Conservation (phyloP, 2,113 vertebrate genomes). For the Addax nasomaculatus region DNA sequence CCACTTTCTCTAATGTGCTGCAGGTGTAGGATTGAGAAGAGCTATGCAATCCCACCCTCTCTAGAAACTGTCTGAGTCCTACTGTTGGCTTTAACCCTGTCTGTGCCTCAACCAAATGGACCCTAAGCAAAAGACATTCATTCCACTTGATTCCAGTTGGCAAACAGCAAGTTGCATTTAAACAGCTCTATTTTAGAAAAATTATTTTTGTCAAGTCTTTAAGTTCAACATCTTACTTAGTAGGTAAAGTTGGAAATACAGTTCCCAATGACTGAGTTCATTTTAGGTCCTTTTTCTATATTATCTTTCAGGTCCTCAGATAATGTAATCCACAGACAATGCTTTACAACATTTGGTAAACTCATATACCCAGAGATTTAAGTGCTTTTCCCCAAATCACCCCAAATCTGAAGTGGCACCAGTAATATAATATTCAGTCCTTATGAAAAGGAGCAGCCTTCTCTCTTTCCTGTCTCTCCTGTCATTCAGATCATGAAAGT, state of each 20-base stretch:
- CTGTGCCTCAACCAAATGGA: neutral
- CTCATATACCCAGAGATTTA: neutral
- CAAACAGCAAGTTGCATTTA: neutral
- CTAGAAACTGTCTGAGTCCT: neutral
- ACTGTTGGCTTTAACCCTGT: neutral
- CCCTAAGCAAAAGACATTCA: neutral
- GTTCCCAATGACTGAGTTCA: neutral
- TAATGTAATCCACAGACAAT: neutral
- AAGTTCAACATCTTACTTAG: neutral
- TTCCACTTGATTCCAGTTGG: neutral
- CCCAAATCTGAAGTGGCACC: neutral
- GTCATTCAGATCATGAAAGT: neutral
- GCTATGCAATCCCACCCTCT: neutral
- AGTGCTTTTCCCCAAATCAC: neutral
- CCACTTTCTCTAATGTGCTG: conserved; percentile 58
- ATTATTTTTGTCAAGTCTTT: neutral
- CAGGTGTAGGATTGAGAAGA: conserved; percentile 27
- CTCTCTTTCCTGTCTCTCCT: neutral
- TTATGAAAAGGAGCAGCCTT: neutral
- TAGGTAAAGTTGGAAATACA: neutral
- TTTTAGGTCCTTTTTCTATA: neutral
- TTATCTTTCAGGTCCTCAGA: neutral
- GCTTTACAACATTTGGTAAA: neutral
- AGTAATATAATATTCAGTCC: neutral
- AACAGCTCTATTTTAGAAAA: neutral